A percentile compares a stretch with the other conserved stretches of the same genome.
phyloP scores from a whole-genome alignment of 2,113 vertebrate species.

The Sapayoa aenigma region DNA sequence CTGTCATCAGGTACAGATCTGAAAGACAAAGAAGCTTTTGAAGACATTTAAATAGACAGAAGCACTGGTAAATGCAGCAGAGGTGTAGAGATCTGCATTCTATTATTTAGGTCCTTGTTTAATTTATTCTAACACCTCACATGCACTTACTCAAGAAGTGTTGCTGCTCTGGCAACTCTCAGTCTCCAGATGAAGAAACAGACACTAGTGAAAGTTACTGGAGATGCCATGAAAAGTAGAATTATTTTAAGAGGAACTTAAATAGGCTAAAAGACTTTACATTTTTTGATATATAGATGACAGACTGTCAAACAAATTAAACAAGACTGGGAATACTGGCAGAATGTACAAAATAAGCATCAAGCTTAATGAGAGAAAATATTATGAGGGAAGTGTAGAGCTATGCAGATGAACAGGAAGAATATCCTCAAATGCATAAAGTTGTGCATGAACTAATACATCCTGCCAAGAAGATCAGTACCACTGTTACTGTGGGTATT shows the following conservation, averaged over 20 bases:
- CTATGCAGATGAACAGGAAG: neutral
- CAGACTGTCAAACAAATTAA: neutral
- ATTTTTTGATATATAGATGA: neutral
- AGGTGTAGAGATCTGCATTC: neutral
- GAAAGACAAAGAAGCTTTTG: neutral
- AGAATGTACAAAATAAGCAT: neutral
- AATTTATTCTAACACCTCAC: neutral
- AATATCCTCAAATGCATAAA: neutral
- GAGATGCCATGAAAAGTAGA: neutral
- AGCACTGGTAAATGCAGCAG: neutral
- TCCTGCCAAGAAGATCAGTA: neutral
- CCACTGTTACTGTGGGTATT: neutral
- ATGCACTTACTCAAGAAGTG: neutral
- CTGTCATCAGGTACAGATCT: neutral
- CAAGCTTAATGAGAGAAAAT: neutral
- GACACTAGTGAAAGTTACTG: neutral
- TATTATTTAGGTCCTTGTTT: neutral
- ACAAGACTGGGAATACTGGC: neutral
- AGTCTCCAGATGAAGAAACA: neutral
- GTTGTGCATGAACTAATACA: neutral
- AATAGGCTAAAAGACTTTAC: neutral
- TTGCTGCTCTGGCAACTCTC: neutral
- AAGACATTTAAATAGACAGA: neutral
- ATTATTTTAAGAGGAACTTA: neutral
- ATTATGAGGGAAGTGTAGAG: neutral